These are phyloP conservation scores for Dipus sagitta DNA, from an alignment of 2,797 vertebrate species.

Conservation along the genomic window DNA sequence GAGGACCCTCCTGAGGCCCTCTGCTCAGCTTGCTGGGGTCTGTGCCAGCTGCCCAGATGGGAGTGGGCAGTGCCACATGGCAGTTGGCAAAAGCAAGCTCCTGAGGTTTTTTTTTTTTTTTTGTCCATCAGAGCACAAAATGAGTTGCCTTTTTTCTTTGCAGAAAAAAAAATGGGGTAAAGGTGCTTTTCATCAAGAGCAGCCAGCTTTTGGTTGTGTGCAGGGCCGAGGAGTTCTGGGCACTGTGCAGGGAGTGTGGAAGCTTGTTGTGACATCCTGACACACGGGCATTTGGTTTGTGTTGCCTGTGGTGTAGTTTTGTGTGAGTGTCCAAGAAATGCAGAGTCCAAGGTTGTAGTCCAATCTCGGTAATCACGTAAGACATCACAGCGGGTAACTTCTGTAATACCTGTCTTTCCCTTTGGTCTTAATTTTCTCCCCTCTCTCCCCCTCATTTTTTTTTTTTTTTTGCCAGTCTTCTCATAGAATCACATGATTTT, in stretches of 20 bases:
- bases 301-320: background rate
- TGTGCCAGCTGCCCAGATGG: slow-evolving; percentile 74
- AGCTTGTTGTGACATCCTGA: background rate
- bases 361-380: background rate
- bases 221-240: background rate
- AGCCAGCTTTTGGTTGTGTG: slow-evolving; percentile 32
- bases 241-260: background rate
- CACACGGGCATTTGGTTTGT: background rate
- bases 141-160: slow-evolving; percentile 27
- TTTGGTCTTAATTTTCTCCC: slow-evolving; percentile 42
- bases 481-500: background rate
- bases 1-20: background rate
- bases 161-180: slow-evolving; percentile 52
- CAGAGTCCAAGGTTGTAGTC: background rate
- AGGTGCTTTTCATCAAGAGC: slow-evolving; percentile 60
- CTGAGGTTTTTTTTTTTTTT: background rate
- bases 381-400: background rate
- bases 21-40: background rate
- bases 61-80: slow-evolving; percentile 48
- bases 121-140: slow-evolving; percentile 67
- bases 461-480: background rate
- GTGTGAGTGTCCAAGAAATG: background rate
- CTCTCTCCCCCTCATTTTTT: background rate
- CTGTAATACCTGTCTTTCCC: background rate
- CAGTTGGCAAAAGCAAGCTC: slow-evolving; percentile 33